Percentiles rank a stretch among this genome's conserved stretches.
Evolutionary conservation across 2,113 vertebrate genomes (phyloP).

Genomic region (Oenanthe oenanthe): DNA sequence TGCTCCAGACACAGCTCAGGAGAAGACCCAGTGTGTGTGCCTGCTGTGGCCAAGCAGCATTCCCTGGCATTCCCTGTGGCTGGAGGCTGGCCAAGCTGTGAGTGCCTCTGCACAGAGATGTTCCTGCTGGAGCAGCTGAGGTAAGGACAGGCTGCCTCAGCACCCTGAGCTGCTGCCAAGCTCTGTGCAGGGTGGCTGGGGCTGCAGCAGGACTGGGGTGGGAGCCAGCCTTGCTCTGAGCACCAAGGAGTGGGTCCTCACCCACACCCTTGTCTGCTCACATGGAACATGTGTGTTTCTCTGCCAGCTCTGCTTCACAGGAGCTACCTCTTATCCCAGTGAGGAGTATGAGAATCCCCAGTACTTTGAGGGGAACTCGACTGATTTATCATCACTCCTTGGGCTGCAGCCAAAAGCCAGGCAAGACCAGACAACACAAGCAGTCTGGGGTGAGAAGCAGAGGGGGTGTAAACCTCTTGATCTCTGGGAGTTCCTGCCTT

Average conservation of each 20-base stretch:
- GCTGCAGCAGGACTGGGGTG: background rate
- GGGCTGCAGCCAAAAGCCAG: background rate
- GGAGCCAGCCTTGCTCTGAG: background rate
- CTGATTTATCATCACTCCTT: rapidly evolving
- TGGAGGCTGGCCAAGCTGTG: background rate
- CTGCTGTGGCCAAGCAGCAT: background rate
- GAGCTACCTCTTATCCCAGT: background rate
- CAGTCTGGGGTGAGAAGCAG: background rate
- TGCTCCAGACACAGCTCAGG: background rate
- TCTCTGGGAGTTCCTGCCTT: background rate
- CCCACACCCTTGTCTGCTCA: background rate
- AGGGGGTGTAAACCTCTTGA: background rate
- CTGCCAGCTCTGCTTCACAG: background rate
- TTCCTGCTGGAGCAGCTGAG: background rate
- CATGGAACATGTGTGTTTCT: rapidly evolving
- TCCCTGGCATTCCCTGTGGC: background rate
- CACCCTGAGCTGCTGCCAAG: background rate
- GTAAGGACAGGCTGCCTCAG: background rate
- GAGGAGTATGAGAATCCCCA: background rate
- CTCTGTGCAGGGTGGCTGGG: background rate
- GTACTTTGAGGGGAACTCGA: background rate
- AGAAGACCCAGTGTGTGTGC: background rate
- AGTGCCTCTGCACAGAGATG: background rate
- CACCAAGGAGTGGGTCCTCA: background rate
- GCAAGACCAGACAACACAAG: background rate